A percentile compares a stretch with the other conserved stretches of the same genome.
These are phyloP conservation scores for Potamilus streckersoni DNA, from an alignment of 1,140 invertebrate species.

Conservation along the genomic window DNA sequence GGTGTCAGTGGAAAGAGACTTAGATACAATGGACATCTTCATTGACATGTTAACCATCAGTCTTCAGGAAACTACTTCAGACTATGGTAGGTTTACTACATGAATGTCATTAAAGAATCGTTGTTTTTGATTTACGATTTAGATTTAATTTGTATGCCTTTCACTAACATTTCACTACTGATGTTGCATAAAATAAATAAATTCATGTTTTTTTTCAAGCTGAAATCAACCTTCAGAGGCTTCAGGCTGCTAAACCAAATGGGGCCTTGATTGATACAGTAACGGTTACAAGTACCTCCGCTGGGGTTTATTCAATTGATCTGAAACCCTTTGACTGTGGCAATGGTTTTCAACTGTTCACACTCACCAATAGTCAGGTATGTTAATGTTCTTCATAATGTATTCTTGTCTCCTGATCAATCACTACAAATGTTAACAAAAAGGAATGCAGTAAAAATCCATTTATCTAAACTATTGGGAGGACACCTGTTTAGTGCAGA, in stretches of 20 bases:
- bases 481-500: no score
- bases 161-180: no score
- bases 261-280: constrained; percentile 33
- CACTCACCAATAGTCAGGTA: constrained; percentile 34
- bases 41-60: no score
- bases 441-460: not conserved
- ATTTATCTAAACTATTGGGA: no score
- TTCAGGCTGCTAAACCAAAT: constrained; percentile 34
- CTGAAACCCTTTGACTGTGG: constrained; percentile 44
- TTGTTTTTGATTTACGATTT: no score
- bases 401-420: not conserved
- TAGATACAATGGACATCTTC: no score
- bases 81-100: no score
- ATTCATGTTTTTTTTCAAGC: not conserved
- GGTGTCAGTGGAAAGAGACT: no score
- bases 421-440: not conserved
- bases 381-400: not conserved
- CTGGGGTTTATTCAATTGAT: constrained; percentile 31
- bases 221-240: constrained; percentile 16
- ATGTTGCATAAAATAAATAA: no score
- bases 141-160: no score
- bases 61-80: no score
- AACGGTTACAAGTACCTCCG: constrained; percentile 27
- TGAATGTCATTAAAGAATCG: no score
- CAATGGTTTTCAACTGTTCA: constrained; percentile 36